These are phyloP conservation scores for Ylistrum balloti DNA, from an alignment of 1,140 invertebrate species.

Conservation along the genomic window DNA sequence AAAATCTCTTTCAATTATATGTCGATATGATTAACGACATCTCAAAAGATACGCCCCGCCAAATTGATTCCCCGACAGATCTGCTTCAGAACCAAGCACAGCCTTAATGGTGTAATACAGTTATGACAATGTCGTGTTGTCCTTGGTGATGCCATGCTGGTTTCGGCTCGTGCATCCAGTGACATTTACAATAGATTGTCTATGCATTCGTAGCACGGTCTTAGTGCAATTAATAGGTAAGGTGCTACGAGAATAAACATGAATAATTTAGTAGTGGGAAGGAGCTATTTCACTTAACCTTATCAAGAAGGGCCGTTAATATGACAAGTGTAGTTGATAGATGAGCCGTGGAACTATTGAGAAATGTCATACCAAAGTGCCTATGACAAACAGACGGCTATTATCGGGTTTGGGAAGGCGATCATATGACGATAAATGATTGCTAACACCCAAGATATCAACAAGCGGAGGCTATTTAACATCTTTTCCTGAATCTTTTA, in stretches of 20 bases:
- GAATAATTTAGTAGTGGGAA: slow-evolving; percentile 20
- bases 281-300: slow-evolving; percentile 38
- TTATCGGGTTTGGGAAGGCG: slow-evolving; percentile 31
- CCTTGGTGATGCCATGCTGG: background rate
- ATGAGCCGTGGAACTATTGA: background rate
- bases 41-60: background rate
- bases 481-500: slow-evolving; percentile 40
- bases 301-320: slow-evolving; percentile 24
- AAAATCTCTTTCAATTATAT: background rate
- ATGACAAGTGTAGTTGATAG: background rate
- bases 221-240: slow-evolving; percentile 30
- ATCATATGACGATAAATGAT: slow-evolving; percentile 27
- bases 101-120: background rate
- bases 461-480: slow-evolving; percentile 1
- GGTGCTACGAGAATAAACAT: background rate
- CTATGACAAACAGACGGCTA: slow-evolving; percentile 32
- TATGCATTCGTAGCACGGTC: background rate
- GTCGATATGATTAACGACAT: background rate
- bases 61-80: slow-evolving; percentile 25
- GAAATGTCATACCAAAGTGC: slow-evolving; percentile 33
- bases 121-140: background rate
- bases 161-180: background rate
- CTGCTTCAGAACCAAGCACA: background rate
- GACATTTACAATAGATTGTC: slow-evolving; percentile 35
- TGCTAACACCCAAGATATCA: slow-evolving; percentile 30